Base-by-base conservation (phyloP, 2,888 invertebrate species). In the Eledone cirrhosa region DNA sequence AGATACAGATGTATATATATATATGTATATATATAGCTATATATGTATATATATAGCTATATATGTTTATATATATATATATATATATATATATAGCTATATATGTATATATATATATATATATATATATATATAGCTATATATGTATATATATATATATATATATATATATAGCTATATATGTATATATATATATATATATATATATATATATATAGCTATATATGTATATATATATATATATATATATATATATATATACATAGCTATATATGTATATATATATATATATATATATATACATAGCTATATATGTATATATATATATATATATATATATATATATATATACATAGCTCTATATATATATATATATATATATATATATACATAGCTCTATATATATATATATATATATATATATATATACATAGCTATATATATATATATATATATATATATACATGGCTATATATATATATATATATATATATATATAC, bases 211-310 rank as follows among this genome's bases (percentile, higher is more conserved):
- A 67, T 27, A 27, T 3, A 5, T 27, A 27, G 3, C 11, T 63
- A 63, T 2, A 63, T 63, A 63, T 19, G 19, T n/a, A 63, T 63
- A 63, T 63, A 63, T 19, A 63, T 63, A 63, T n/a, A 63, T 63
- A 63, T 63, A 63, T 63, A 63, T 1, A 63, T 63, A 63, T 63
- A 63, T 63, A 63, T n/a, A 63, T 63, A 63, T 1, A 63, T 63
- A 63, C 22, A 63, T 63, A 63, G 14, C 3, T 1, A 63, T 63
- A 63, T 19, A 63, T 63, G 22, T 16, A 63, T n/a, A 63, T 2
- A 63, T 63, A 63, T 1, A 63, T 63, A 63, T 63, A 63, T 19
- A 63, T 19, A 63, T 1, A 63, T 19, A 63, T 1, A 63, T 19
- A 63, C 5, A 63, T 2, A 63, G 1, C 11, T 63, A 63, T 19